phyloP scores from a whole-genome alignment of 92 coral and sea anemone species.

The Chrysogorgia sp. region DNA sequence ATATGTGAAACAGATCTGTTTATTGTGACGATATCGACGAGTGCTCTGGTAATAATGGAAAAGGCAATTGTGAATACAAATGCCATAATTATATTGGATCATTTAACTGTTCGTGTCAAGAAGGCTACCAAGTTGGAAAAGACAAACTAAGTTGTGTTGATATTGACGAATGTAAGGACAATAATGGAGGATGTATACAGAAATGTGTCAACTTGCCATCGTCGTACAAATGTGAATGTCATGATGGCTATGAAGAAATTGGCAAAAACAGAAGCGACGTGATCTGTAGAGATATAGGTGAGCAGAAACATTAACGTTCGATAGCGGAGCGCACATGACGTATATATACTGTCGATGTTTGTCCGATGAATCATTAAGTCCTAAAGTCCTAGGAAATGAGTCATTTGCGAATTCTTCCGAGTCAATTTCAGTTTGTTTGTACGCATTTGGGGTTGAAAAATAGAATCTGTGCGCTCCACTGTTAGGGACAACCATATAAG shows the following conservation, averaged over 20 bases:
- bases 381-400: no score
- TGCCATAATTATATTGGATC: slow-evolving; percentile 88
- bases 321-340: no score
- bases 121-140: slow-evolving; percentile 66
- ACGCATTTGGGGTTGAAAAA: no score
- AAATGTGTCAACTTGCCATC: slow-evolving; percentile 80
- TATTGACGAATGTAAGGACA: slow-evolving; percentile 70
- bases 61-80: slow-evolving; percentile 89
- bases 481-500: no score
- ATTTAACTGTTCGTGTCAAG: slow-evolving; percentile 86
- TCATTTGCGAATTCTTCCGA: no score
- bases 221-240: slow-evolving; percentile 72
- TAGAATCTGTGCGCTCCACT: no score
- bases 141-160: slow-evolving; percentile 83
- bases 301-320: not conserved
- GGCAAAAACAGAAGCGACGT: slow-evolving; percentile 82
- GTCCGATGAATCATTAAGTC: not conserved
- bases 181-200: slow-evolving; percentile 85
- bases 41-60: slow-evolving; percentile 83
- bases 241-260: slow-evolving; percentile 72
- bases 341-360: not conserved
- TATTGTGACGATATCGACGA: slow-evolving; percentile 88
- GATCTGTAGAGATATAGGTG: slow-evolving; percentile 88
- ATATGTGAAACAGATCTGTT: slow-evolving; percentile 61
- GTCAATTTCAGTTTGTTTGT: no score